These are phyloP conservation scores for Corapipo altera DNA, from an alignment of 2,113 vertebrate species.

Conservation along the genomic window DNA sequence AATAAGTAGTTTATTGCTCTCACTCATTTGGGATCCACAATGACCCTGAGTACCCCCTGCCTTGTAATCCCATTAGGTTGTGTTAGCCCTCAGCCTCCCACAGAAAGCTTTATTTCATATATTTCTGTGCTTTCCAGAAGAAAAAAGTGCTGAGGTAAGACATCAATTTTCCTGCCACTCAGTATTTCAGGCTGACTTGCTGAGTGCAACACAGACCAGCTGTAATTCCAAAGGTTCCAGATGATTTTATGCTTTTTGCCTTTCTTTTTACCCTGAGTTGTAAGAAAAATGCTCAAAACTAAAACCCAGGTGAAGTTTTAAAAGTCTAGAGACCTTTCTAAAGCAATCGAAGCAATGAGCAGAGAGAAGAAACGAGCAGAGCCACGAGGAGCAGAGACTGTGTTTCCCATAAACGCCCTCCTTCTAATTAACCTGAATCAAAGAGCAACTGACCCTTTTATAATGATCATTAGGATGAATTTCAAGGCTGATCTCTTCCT, in stretches of 20 bases:
- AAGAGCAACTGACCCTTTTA: not conserved
- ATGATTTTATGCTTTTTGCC: not conserved
- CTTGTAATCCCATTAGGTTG: not conserved
- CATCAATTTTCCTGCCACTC: slow-evolving; percentile 12
- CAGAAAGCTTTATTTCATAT: not conserved
- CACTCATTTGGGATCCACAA: not conserved
- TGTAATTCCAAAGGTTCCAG: slow-evolving; percentile 2
- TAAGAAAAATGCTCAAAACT: not conserved
- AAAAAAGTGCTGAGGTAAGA: not conserved
- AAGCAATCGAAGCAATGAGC: not conserved
- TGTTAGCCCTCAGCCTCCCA: not conserved
- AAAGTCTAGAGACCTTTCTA: not conserved
- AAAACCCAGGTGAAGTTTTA: not conserved
- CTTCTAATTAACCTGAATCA: not conserved
- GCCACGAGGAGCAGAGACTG: not conserved
- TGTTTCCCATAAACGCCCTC: fast-evolving
- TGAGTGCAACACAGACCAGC: not conserved
- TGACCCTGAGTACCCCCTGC: not conserved
- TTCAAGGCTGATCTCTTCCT: fast-evolving
- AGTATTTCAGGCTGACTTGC: slow-evolving; percentile 27
- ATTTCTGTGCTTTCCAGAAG: not conserved
- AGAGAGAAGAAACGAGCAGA: not conserved
- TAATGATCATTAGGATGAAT: fast-evolving
- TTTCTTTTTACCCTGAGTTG: not conserved
- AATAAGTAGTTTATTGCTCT: not conserved